phyloP scores from a whole-genome alignment of 64 coral and sea anemone species.

The Dendrophyllia cribrosa region DNA sequence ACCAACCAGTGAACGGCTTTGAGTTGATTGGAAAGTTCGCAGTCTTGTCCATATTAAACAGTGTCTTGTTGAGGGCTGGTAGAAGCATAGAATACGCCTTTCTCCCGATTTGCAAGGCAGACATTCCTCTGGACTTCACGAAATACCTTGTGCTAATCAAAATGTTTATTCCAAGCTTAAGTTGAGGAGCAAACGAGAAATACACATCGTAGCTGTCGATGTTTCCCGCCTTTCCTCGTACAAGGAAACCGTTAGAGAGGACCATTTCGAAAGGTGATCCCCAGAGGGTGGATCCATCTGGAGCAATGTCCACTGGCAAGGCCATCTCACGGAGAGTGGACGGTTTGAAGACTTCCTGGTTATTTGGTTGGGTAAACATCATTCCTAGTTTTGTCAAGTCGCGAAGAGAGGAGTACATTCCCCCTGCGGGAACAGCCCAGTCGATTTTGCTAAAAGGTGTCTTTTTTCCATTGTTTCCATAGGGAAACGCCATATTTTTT shows the following conservation, averaged over 20 bases:
- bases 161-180: constrained; percentile 3
- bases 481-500: constrained; percentile 52
- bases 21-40: constrained; percentile 13
- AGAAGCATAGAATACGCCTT: background rate
- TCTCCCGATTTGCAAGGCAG: background rate
- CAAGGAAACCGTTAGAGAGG: background rate
- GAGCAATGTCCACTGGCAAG: constrained; percentile 10
- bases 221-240: background rate
- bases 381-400: constrained; percentile 47
- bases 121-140: background rate
- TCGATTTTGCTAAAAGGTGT: constrained; percentile 15
- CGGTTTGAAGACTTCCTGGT: background rate
- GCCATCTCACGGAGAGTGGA: constrained; percentile 29
- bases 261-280: constrained; percentile 40
- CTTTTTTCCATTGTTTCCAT: background rate
- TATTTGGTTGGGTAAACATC: constrained; percentile 15
- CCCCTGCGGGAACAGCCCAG: constrained; percentile 17
- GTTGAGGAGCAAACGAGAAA: constrained; percentile 21
- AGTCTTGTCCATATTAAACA: constrained; percentile 1
- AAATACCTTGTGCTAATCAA: background rate
- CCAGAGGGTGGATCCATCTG: constrained; percentile 42
- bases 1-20: constrained; percentile 4
- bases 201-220: constrained; percentile 12
- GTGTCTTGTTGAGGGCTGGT: constrained; percentile 23
- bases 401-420: constrained; percentile 31